Evolutionary conservation across 2,797 vertebrate genomes (phyloP), one percentile per base, ranked within the genome.

Genomic region (Furcifer pardalis): DNA sequence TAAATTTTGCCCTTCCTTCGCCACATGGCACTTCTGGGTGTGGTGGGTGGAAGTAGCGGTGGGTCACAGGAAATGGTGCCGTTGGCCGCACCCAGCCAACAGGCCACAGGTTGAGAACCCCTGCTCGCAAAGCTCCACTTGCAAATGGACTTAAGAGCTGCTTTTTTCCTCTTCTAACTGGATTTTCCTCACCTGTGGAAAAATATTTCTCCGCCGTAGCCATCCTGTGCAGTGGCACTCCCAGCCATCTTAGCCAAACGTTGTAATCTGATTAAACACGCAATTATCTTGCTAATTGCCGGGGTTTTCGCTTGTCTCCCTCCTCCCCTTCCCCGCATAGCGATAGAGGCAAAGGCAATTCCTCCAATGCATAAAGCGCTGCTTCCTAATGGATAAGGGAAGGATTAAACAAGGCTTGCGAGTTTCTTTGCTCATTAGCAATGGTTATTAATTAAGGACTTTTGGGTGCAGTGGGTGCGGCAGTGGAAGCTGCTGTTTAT

Each of bases 401-500:
- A 83, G 79, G 76, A 83, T 86, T 72, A 65, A 37, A 76, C 40
- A 25, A 72, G 84, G 63, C 27, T 1, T 0, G 75, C 62, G 9
- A 13, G 46, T 72, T 82, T 78, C 86, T 73, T 84, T 21, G 80
- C 83, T 91, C 89, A 92, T 94, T 93, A 93, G 84, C 68, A 89
- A 65, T 93, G 9, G 86, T 71, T 27, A 71, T 92, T 89, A 86
- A 89, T 91, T 82, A 85, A 81, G 87, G 35, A 30, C 75, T 77
- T 81, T 5, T 79, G 2, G 86, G 88, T 89, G 37, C 85, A 30
- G n/a, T n/a, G n/a, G n/a, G n/a, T n/a, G n/a, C n/a, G 2, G 1
- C 21, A 46, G 49, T n/a, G 12, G 17, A 15, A 6, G 5, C 44
- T 82, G 71, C 78, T 35, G 19, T 56, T 56, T 5, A 42, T n/a